phyloP scores from a whole-genome alignment of 2,797 vertebrate genomes.

The Monodelphis domestica region DNA sequence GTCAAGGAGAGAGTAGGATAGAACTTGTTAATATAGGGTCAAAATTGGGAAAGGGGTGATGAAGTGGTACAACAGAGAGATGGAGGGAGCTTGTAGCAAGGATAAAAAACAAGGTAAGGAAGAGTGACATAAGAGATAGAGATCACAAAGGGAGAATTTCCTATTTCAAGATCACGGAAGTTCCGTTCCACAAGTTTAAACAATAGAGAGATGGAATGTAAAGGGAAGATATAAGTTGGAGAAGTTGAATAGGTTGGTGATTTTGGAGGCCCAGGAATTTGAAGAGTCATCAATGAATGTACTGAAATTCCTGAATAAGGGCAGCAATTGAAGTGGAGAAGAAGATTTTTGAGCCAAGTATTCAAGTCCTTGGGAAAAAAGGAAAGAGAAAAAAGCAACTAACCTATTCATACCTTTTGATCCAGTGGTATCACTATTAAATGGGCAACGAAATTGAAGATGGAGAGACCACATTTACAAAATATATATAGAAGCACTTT shows the following conservation, averaged over 20 bases:
- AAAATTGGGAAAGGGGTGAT: background rate
- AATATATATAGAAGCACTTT: background rate
- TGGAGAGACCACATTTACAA: background rate
- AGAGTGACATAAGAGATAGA: background rate
- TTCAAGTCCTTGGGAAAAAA: background rate
- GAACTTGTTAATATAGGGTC: background rate
- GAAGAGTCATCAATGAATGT: background rate
- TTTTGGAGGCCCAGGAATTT: background rate
- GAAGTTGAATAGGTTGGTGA: background rate
- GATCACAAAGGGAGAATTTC: background rate
- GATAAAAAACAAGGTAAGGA: background rate
- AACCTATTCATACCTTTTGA: background rate
- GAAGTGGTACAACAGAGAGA: background rate
- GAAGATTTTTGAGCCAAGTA: background rate
- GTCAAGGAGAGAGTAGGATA: background rate
- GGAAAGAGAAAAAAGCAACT: background rate
- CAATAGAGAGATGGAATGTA: background rate
- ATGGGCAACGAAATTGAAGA: background rate
- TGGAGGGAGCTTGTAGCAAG: background rate
- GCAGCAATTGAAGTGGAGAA: background rate
- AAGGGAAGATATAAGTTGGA: background rate
- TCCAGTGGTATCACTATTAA: background rate
- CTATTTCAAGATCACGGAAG: background rate
- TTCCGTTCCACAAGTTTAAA: background rate
- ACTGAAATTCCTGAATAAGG: background rate